These are phyloP conservation scores for Staurois parvus DNA, from an alignment of 2,797 vertebrate species.

Conservation along the genomic window DNA sequence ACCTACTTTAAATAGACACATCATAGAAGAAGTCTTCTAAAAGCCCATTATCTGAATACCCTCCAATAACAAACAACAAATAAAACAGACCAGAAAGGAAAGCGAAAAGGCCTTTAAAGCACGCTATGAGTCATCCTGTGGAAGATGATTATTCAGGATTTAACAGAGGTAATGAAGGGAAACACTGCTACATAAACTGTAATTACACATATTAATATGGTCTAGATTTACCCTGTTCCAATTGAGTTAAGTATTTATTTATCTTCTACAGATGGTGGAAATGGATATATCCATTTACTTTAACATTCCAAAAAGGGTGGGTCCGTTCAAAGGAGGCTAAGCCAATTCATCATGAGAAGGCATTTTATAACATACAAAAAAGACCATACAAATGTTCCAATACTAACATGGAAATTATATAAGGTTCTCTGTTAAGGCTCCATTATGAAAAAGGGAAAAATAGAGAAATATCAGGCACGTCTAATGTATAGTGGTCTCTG, in stretches of 20 bases:
- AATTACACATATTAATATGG: slow-evolving; percentile 10
- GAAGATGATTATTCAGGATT: neutral
- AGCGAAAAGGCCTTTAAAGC: neutral
- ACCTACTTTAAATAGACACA: neutral
- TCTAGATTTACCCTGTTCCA: slow-evolving; percentile 9
- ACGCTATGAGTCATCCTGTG: neutral
- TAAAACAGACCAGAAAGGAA: neutral
- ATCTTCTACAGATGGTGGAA: slow-evolving; percentile 4
- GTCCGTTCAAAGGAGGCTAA: neutral
- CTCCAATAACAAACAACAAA: neutral
- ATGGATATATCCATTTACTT: slow-evolving; percentile 10
- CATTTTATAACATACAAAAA: slow-evolving; percentile 2
- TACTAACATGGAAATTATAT: neutral
- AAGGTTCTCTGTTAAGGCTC: neutral
- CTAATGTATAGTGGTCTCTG: neutral
- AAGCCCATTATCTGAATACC: neutral
- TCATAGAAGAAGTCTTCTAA: neutral
- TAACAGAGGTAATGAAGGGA: slow-evolving; percentile 10
- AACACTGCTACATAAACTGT: neutral
- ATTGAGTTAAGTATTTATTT: slow-evolving; percentile 9
- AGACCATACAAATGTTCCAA: neutral
- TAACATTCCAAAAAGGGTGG: slow-evolving; percentile 1
- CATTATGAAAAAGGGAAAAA: neutral
- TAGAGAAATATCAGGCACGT: neutral
- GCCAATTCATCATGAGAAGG: neutral